Evolutionary conservation across 92 coral and sea anemone genomes (phyloP), one percentile per base, ranked within the genome.

Genomic region (Zoanthus gigantus): DNA sequence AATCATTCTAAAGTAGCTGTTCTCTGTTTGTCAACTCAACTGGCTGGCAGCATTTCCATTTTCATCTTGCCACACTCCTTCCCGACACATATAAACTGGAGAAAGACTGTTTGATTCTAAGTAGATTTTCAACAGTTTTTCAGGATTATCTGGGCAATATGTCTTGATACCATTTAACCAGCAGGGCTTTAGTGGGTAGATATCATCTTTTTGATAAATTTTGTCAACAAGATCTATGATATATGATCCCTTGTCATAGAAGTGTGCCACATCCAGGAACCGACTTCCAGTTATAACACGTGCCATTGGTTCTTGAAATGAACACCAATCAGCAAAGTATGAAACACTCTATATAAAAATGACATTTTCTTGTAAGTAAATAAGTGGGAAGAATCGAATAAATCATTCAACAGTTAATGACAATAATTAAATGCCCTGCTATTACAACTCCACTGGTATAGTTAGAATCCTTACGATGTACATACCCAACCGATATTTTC

Each of bases 151-250:
- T 0, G 98, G 98, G 76, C 98, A 95, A 46, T 34, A 85, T 5
- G 94, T 84, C 77, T 72, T 58, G 46, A 91, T 23, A 2, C 96
- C 96, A 93, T 90, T 93, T 11, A 95, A 86, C 86, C 37, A 87
- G 77, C 98, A 95, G 10, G 91, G 77, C 82, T 84, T 87, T 18
- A 92, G 77, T 18, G 98, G 96, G 81, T 69, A 95, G 78, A 92
- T 75, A 61, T 95, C 96, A 2, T 58, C 76, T 77, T 94, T 92
- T 0, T 73, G 61, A 45, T 92, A 92, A 14, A 66, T 69, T 50
- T 82, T 92, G 37, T 68, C 67, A 3, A 63, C 42, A 9, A 18
- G 16, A 13, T 79, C 84, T 7, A 79, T 0, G 0, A 79, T n/a
- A 42, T 79, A n/a, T 5, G 84, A 42, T 4, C 84, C 84, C 15